Percentiles rank a stretch among this genome's conserved stretches.
These are phyloP conservation scores for Dendrolimus pini DNA, from an alignment of 2,888 invertebrate species.

Conservation along the genomic window DNA sequence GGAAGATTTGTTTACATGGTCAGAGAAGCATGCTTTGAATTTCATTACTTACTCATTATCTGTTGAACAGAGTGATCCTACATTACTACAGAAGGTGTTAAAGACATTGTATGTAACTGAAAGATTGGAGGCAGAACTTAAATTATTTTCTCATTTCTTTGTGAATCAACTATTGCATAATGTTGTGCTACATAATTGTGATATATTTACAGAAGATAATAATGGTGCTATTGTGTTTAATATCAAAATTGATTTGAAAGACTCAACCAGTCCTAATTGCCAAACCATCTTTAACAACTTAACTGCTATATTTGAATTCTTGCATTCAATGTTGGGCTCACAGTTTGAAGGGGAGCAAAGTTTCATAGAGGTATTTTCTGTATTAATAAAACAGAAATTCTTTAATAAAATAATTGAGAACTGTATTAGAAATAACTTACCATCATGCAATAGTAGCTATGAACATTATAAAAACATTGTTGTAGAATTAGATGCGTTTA, in stretches of 20 bases:
- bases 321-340: slow-evolving; percentile 58
- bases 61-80: slow-evolving; percentile 58
- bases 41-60: slow-evolving; percentile 52
- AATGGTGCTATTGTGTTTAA: slow-evolving; percentile 61
- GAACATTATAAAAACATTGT: slow-evolving; percentile 58
- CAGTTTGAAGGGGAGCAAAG: slow-evolving; percentile 52
- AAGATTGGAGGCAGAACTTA: slow-evolving; percentile 57
- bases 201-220: slow-evolving; percentile 60
- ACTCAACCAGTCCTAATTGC: slow-evolving; percentile 48
- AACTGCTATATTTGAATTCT: slow-evolving; percentile 64
- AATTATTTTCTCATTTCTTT: slow-evolving; percentile 62
- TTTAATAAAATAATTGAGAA: slow-evolving; percentile 64
- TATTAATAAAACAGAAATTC: slow-evolving; percentile 52
- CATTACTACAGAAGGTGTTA: slow-evolving; percentile 52
- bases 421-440: slow-evolving; percentile 57
- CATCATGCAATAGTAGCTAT: slow-evolving; percentile 57
- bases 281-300: slow-evolving; percentile 64
- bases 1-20: slow-evolving; percentile 64
- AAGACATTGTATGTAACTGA: slow-evolving; percentile 54
- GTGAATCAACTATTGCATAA: slow-evolving; percentile 53
- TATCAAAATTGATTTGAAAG: slow-evolving; percentile 53
- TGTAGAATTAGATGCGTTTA: slow-evolving; percentile 58
- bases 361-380: slow-evolving; percentile 59
- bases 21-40: slow-evolving; percentile 47
- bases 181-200: slow-evolving; percentile 59